A percentile compares a stretch with the other conserved stretches of the same genome.
These are phyloP conservation scores for Asteroscopus sphinx DNA, from an alignment of 2,888 invertebrate genomes.

Conservation along the genomic window DNA sequence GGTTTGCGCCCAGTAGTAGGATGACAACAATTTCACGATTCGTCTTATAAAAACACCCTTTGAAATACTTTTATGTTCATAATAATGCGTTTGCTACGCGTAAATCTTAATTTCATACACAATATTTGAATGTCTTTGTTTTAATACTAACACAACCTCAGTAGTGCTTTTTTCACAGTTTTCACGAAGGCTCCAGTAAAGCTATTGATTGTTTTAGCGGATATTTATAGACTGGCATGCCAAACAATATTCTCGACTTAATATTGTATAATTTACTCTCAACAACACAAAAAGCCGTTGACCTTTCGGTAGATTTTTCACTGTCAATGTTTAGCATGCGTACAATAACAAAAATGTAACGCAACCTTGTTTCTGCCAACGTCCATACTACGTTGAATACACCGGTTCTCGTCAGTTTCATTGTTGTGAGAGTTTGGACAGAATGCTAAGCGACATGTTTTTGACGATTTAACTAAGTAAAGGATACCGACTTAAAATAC, in stretches of 20 bases:
- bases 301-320: slow-evolving; percentile 29
- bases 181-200: too few species aligned
- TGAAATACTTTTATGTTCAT: too few species aligned
- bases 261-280: too few species aligned
- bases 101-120: too few species aligned
- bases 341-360: slow-evolving; percentile 25
- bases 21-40: too few species aligned
- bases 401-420: slow-evolving; percentile 86
- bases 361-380: slow-evolving; percentile 30
- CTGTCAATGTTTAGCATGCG: slow-evolving; percentile 40
- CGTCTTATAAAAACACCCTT: too few species aligned
- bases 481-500: slow-evolving; percentile 5
- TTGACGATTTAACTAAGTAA: slow-evolving; percentile 6
- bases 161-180: too few species aligned
- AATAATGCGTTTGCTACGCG: too few species aligned
- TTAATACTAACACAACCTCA: too few species aligned
- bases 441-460: slow-evolving; percentile 23
- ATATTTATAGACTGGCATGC: neutral
- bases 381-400: slow-evolving; percentile 83
- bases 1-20: too few species aligned
- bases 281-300: slow-evolving; percentile 4
- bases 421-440: slow-evolving; percentile 11
- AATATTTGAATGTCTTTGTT: too few species aligned
- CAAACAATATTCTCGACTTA: neutral
- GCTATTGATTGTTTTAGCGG: too few species aligned